Conservation (phyloP, 2,888 invertebrate species). For the Rhopalosiphum nymphaeae region DNA sequence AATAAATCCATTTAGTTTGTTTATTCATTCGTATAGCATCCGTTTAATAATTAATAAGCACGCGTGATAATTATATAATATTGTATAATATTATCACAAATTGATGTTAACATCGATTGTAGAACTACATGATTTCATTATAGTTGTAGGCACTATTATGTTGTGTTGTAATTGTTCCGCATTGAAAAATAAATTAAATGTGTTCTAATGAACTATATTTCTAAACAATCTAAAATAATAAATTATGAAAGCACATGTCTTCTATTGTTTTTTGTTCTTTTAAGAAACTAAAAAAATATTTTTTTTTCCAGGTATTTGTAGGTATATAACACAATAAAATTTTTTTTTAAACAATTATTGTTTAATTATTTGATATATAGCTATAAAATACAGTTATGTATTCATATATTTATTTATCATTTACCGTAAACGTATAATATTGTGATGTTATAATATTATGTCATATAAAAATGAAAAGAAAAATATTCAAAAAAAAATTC, state of each 20-base stretch:
- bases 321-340: neutral
- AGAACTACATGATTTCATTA: neutral
- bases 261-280: neutral
- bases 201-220: neutral
- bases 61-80: neutral
- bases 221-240: neutral
- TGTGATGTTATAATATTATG: neutral
- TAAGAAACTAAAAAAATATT: neutral
- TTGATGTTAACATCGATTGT: neutral
- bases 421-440: neutral
- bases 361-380: neutral
- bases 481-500: neutral
- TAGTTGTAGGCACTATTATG: neutral
- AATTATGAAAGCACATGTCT: neutral
- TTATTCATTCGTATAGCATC: neutral
- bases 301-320: neutral
- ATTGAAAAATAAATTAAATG: constrained; percentile 8
- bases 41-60: neutral
- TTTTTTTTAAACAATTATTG: neutral
- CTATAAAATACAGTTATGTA: neutral
- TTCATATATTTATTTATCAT: neutral
- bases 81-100: neutral
- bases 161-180: neutral
- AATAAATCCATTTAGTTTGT: neutral
- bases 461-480: neutral